These are phyloP conservation scores for Polydrusus tereticollis DNA, from an alignment of 2,888 invertebrate species.

Conservation along the genomic window DNA sequence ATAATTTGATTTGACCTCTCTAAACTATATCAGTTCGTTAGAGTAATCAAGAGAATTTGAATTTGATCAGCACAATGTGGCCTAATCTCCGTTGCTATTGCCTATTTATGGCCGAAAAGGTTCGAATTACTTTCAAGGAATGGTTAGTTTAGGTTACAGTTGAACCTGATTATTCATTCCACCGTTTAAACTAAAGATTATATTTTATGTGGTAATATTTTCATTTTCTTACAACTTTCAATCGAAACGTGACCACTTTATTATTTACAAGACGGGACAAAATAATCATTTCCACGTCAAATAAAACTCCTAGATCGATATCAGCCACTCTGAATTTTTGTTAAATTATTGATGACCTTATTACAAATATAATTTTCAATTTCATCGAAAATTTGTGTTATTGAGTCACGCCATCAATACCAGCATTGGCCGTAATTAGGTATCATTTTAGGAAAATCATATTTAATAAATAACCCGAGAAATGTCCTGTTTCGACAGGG, in stretches of 20 bases:
- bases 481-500: background rate
- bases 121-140: too few species aligned
- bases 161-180: too few species aligned
- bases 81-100: too few species aligned
- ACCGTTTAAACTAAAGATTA: too few species aligned
- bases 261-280: background rate
- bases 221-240: too few species aligned
- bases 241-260: background rate
- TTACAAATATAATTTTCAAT: slow-evolving; percentile 15
- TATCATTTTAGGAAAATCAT: slow-evolving; percentile 9
- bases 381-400: slow-evolving; percentile 4
- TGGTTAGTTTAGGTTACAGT: too few species aligned
- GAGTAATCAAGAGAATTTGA: too few species aligned
- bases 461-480: slow-evolving; percentile 2
- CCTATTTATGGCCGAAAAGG: too few species aligned
- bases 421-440: slow-evolving; percentile 1
- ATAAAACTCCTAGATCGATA: background rate
- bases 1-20: too few species aligned
- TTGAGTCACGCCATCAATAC: slow-evolving; percentile 17
- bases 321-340: background rate
- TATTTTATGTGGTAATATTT: too few species aligned
- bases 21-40: too few species aligned
- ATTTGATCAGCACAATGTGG: too few species aligned
- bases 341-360: slow-evolving; percentile 11
- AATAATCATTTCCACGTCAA: background rate